phyloP scores from a whole-genome alignment of 2,113 vertebrate genomes.

The Campylomormyrus tamandua region DNA sequence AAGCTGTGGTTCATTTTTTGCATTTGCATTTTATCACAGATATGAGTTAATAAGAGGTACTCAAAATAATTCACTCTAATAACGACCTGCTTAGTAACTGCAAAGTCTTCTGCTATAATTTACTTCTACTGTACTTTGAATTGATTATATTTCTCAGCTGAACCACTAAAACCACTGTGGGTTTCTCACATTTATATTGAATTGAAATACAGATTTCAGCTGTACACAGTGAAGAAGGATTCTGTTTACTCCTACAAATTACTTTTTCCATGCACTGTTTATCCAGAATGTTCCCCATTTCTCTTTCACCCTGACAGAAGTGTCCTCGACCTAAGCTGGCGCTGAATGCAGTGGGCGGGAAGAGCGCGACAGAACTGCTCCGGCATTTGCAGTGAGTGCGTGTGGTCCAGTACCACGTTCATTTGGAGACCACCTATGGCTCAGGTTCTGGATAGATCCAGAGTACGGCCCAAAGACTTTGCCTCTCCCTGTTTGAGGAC shows the following conservation, averaged over 20 bases:
- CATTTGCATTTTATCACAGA: neutral
- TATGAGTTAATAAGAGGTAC: neutral
- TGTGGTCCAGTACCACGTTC: neutral
- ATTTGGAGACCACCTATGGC: neutral
- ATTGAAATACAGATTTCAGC: neutral
- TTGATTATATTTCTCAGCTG: neutral
- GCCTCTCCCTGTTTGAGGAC: neutral
- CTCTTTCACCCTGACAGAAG: conserved; percentile 48
- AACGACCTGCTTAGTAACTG: neutral
- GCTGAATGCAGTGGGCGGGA: conserved; percentile 87
- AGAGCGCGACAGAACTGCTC: conserved; percentile 84
- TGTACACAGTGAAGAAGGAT: neutral
- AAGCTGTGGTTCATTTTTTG: neutral
- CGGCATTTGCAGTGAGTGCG: conserved; percentile 79
- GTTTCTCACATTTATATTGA: neutral
- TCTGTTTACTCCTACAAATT: neutral
- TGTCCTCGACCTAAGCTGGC: conserved; percentile 76
- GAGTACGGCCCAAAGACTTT: neutral
- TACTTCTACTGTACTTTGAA: neutral
- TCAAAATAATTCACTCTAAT: neutral
- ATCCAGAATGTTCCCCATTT: neutral
- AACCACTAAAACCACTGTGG: neutral
- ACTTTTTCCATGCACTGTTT: neutral
- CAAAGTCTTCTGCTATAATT: neutral
- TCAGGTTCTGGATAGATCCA: neutral